Conservation (phyloP, 1,140 invertebrate species). For the Sminthurinus signatus region DNA sequence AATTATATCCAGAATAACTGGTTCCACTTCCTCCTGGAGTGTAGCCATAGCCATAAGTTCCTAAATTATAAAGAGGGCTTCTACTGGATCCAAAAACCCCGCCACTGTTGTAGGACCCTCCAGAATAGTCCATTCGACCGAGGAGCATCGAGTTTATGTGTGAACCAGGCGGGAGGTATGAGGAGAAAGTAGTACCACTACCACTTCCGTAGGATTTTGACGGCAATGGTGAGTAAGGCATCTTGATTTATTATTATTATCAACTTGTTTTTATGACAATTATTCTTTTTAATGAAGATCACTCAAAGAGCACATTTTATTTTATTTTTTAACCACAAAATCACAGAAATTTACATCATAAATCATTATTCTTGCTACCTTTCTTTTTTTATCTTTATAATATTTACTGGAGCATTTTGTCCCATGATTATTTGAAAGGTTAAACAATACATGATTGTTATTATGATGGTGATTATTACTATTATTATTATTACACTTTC, state of each 20-base stretch:
- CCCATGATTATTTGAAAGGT: too few species aligned
- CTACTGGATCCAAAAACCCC: neutral
- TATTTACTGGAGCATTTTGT: too few species aligned
- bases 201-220: neutral
- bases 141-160: conserved; percentile 5
- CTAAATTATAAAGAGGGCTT: conserved; percentile 15
- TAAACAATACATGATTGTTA: too few species aligned
- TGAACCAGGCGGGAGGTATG: neutral
- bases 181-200: neutral
- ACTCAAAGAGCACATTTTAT: too few species aligned
- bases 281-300: too few species aligned
- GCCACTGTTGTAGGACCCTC: neutral
- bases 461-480: too few species aligned
- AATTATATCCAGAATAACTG: neutral
- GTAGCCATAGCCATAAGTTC: conserved; percentile 13
- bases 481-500: too few species aligned
- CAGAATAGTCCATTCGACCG: conserved; percentile 7
- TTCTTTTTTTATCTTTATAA: too few species aligned
- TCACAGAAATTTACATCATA: too few species aligned
- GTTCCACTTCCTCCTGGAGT: neutral
- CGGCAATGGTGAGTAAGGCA: neutral
- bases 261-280: too few species aligned
- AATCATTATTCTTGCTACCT: too few species aligned
- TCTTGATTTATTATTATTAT: neutral
- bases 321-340: too few species aligned